Evolutionary conservation across 2,888 invertebrate species (phyloP).

Genomic region (Eurois occulta): DNA sequence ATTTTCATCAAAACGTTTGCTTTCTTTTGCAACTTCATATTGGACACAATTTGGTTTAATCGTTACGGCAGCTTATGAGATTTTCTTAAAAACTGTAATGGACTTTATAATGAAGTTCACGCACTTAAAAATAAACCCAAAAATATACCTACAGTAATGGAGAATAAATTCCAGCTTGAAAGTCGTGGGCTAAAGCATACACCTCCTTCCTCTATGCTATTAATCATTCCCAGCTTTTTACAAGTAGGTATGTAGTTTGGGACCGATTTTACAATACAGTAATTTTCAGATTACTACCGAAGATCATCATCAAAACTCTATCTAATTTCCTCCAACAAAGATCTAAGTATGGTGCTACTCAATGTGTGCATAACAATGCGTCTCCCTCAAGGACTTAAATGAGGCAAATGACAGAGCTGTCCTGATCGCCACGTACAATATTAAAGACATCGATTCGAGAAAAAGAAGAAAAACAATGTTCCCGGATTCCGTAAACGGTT

Average conservation of each 20-base stretch:
- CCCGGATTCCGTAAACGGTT: slow-evolving; percentile 26
- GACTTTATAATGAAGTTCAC: neutral
- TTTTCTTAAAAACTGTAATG: neutral
- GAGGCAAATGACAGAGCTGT: neutral
- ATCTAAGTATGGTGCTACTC: neutral
- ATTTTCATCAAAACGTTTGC: neutral
- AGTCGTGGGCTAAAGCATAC: too few relatives aligned
- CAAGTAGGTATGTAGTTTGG: too few relatives aligned
- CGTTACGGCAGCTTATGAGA: neutral
- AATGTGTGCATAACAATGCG: neutral
- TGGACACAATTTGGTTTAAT: neutral
- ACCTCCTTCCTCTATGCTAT: too few relatives aligned
- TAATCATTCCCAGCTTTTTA: neutral
- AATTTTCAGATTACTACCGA: neutral
- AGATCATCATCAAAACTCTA: neutral
- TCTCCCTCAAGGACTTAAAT: neutral
- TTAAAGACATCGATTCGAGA: neutral
- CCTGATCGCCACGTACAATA: neutral
- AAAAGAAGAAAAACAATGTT: neutral
- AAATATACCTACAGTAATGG: neutral
- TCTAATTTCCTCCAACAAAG: neutral
- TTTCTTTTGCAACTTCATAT: slow-evolving; percentile 6
- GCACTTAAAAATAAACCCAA: neutral
- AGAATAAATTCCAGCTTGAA: neutral
- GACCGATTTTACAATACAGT: neutral